Evolutionary conservation across 2,113 vertebrate genomes (phyloP).

Genomic region (Pseudorectes ferrugineus): DNA sequence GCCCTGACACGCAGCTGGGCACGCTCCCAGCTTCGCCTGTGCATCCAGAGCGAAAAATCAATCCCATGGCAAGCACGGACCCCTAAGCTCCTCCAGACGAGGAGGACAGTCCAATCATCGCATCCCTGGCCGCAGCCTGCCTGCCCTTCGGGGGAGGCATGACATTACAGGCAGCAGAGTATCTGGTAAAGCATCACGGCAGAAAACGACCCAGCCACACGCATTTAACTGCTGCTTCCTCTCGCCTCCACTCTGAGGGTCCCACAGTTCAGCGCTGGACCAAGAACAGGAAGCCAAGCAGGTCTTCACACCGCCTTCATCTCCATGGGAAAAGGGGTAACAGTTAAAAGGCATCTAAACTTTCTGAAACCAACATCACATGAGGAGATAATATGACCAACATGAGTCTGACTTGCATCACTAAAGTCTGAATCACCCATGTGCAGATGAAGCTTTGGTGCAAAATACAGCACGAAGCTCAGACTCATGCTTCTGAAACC

Average conservation of each 20-base stretch:
- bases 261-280: not conserved
- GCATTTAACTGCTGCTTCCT: not conserved
- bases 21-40: not conserved
- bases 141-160: not conserved
- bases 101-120: not conserved
- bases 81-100: not conserved
- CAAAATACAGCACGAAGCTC: not conserved
- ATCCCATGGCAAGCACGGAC: not conserved
- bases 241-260: not conserved
- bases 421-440: not conserved
- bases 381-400: not conserved
- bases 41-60: not conserved
- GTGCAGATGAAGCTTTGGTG: not conserved
- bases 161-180: not conserved
- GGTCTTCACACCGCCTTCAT: not conserved
- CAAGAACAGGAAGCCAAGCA: not conserved
- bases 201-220: not conserved
- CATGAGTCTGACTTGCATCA: not conserved
- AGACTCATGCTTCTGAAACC: not conserved
- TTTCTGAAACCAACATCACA: slow-evolving; percentile 3
- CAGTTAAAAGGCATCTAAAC: not conserved
- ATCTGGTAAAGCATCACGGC: not conserved
- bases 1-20: not conserved
- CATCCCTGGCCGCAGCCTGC: not conserved
- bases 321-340: not conserved